These are phyloP conservation scores for Pipistrellus kuhlii DNA, from an alignment of 2,797 vertebrate genomes.

Conservation along the genomic window DNA sequence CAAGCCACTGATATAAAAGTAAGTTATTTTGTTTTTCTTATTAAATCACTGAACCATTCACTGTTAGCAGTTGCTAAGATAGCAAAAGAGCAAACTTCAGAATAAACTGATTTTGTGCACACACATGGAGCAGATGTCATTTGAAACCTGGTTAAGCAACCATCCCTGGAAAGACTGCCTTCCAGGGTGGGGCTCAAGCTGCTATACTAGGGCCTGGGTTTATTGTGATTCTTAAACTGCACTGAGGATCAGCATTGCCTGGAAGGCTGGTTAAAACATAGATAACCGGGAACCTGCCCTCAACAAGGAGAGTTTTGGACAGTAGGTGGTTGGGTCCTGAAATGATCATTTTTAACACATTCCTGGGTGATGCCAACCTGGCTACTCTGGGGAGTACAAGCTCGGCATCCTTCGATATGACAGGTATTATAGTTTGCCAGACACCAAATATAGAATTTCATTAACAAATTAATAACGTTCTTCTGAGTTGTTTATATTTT, in stretches of 20 bases:
- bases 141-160: neutral
- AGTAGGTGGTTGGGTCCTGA: neutral
- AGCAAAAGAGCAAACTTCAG: neutral
- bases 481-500: neutral
- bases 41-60: neutral
- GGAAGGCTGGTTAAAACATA: neutral
- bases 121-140: neutral
- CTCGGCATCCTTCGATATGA: neutral
- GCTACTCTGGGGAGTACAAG: neutral
- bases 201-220: neutral
- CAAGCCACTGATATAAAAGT: neutral
- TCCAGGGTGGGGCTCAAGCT: neutral
- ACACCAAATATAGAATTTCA: neutral
- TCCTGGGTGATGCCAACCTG: neutral
- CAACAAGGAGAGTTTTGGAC: neutral
- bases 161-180: neutral
- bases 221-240: slow-evolving; percentile 14
- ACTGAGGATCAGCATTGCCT: slow-evolving; percentile 23
- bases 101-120: slow-evolving; percentile 19
- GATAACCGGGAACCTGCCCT: neutral
- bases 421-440: neutral
- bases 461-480: neutral
- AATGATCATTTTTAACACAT: neutral
- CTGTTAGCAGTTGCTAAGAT: neutral
- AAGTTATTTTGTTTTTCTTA: neutral